These are phyloP conservation scores for Bombus balteatus DNA, from an alignment of 1,140 invertebrate genomes.

Conservation along the genomic window DNA sequence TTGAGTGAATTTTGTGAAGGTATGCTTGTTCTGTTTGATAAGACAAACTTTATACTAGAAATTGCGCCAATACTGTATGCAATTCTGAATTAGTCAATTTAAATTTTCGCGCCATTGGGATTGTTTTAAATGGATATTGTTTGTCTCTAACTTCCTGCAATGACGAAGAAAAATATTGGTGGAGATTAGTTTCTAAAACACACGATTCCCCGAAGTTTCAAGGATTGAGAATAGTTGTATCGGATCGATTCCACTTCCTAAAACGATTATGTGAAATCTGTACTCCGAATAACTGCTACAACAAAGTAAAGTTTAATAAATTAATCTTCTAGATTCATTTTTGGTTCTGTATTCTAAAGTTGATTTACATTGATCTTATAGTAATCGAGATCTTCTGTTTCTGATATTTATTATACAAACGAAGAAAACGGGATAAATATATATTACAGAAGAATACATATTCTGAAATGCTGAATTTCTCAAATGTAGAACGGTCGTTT, in stretches of 20 bases:
- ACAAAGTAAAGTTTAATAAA: too few relatives aligned
- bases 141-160: neutral
- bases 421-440: neutral
- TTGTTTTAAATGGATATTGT: neutral
- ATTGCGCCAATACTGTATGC: neutral
- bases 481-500: too few relatives aligned
- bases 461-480: too few relatives aligned
- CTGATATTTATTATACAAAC: neutral
- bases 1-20: neutral
- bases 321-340: too few relatives aligned
- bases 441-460: neutral
- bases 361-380: too few relatives aligned
- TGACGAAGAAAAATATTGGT: neutral
- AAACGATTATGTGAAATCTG: too few relatives aligned
- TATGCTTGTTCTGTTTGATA: too few relatives aligned
- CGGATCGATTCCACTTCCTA: too few relatives aligned
- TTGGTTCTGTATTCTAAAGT: neutral
- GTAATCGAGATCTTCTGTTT: too few relatives aligned
- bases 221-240: too few relatives aligned
- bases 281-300: too few relatives aligned
- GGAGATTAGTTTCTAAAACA: neutral
- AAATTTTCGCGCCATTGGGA: neutral
- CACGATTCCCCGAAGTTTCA: too few relatives aligned
- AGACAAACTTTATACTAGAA: neutral
- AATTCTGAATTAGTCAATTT: neutral